Evolutionary conservation across 2,113 vertebrate species (phyloP).

Genomic region (Phoenicopterus ruber): DNA sequence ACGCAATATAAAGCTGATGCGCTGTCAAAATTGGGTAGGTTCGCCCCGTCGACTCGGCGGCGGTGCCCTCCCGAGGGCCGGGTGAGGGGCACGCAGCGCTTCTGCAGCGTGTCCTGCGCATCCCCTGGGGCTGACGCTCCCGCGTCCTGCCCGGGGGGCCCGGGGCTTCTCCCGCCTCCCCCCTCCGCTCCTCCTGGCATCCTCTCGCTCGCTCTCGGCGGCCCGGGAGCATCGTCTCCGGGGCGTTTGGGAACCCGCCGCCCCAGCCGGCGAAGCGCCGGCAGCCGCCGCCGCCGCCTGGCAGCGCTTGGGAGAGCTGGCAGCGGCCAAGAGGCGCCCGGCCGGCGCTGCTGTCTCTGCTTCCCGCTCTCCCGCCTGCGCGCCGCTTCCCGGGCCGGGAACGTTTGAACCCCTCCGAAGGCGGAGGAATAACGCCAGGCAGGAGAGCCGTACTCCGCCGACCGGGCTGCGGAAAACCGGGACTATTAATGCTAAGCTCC

Average conservation of each 20-base stretch:
- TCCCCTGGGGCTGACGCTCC: not conserved
- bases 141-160: rapidly evolving
- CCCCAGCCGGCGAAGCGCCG: not conserved
- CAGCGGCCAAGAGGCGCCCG: rapidly evolving
- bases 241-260: rapidly evolving
- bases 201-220: rapidly evolving
- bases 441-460: not conserved
- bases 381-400: not conserved
- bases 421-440: not conserved
- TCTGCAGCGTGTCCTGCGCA: not conserved
- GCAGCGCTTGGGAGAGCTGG: not conserved
- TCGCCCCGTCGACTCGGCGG: too few species aligned
- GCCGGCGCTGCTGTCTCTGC: not conserved
- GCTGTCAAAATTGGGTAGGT: not conserved
- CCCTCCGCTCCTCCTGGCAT: not conserved
- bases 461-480: not conserved
- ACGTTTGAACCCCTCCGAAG: not conserved
- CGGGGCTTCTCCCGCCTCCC: not conserved
- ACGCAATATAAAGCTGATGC: not conserved
- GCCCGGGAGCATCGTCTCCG: not conserved
- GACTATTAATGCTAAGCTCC: constrained; percentile 69
- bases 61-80: not conserved
- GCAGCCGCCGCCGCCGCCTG: not conserved
- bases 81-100: rapidly evolving
- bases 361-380: not conserved